Conservation (phyloP, 2,888 invertebrate genomes). For the Lepidocyrtoides sp. region DNA sequence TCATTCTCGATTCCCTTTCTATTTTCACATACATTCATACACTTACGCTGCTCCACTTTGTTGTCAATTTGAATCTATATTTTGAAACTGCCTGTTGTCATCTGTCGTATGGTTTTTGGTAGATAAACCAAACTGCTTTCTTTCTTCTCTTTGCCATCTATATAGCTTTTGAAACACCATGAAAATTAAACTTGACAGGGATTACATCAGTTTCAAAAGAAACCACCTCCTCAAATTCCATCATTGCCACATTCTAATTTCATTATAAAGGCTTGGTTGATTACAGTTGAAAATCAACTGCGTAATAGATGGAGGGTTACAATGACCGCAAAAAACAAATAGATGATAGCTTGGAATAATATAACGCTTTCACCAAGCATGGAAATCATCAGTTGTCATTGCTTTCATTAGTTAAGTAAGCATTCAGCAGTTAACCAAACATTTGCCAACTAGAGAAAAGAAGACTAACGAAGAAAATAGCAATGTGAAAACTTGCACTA, state of each 20-base stretch:
- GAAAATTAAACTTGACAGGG: not conserved
- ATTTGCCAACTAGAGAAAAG: too few species aligned
- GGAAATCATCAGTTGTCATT: too few species aligned
- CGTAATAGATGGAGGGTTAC: not conserved
- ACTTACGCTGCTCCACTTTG: not conserved
- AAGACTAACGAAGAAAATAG: too few species aligned
- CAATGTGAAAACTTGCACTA: too few species aligned
- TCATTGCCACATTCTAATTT: constrained; percentile 5
- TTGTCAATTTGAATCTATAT: not conserved
- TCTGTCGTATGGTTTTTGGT: not conserved
- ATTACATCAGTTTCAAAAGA: not conserved
- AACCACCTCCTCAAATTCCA: not conserved
- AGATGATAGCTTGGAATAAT: too few species aligned
- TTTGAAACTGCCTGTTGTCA: not conserved
- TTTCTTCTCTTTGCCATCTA: not conserved
- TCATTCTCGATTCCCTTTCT: too few species aligned
- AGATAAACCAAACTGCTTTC: not conserved
- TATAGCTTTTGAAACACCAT: not conserved
- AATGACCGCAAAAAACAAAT: not conserved
- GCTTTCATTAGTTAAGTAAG: too few species aligned
- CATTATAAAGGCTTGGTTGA: constrained; percentile 10
- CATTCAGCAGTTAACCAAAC: too few species aligned
- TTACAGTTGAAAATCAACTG: not conserved
- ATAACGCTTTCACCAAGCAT: too few species aligned
- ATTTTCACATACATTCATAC: not conserved